Evolutionary conservation across 2,888 invertebrate genomes (phyloP).

Genomic region (Tanytarsus gracilentus): DNA sequence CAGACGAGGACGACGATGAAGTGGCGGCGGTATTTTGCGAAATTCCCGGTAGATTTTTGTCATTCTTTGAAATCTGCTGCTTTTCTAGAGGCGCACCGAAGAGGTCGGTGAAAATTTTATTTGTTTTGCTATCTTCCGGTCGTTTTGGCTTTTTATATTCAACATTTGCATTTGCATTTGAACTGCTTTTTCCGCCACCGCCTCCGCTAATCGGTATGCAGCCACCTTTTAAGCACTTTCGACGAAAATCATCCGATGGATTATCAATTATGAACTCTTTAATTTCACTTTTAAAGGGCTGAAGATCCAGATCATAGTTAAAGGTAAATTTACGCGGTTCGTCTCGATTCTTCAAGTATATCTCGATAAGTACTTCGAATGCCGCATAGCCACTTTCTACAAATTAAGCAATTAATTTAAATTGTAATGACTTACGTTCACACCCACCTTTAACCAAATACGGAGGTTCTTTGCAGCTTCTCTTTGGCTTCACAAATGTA

Average conservation of each 20-base stretch:
- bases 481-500: constrained; percentile 83
- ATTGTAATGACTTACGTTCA: neutral
- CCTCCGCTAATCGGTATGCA: constrained; percentile 48
- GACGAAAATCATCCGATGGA: constrained; percentile 81
- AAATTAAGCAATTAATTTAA: no score
- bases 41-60: constrained; percentile 32
- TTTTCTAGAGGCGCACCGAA: constrained; percentile 79
- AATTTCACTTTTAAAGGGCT: constrained; percentile 59
- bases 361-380: constrained; percentile 80
- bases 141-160: constrained; percentile 52
- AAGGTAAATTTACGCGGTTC: constrained; percentile 79
- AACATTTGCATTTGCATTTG: constrained; percentile 35
- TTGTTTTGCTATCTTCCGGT: constrained; percentile 48
- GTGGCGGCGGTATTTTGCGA: constrained; percentile 57
- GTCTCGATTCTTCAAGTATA: constrained; percentile 79
- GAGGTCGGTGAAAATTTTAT: constrained; percentile 56
- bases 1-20: constrained; percentile 38
- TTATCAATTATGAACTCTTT: constrained; percentile 78
- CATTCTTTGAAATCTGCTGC: constrained; percentile 51
- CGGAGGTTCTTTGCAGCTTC: constrained; percentile 85
- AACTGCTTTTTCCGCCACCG: constrained; percentile 17
- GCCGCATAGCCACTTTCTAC: constrained; percentile 91
- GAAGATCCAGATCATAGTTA: constrained; percentile 77
- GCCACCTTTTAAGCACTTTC: constrained; percentile 80
- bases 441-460: constrained; percentile 58